These are phyloP conservation scores for Phalacrocorax carbo DNA, from an alignment of 2,113 vertebrate species.

Conservation along the genomic window DNA sequence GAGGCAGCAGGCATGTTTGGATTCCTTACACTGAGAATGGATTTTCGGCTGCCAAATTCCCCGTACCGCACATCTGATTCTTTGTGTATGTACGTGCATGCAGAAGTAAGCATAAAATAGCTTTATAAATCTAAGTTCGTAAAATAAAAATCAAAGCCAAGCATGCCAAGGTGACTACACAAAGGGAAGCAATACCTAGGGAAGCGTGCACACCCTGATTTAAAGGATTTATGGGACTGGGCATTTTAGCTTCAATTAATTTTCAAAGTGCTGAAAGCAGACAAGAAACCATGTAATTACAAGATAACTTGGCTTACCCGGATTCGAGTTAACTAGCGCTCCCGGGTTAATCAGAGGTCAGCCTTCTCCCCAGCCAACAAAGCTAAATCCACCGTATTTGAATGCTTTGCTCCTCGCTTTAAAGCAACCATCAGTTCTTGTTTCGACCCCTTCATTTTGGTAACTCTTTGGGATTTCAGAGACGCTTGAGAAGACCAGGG, in stretches of 20 bases:
- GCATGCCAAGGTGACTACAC: background rate
- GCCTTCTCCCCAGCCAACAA: background rate
- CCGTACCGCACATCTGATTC: background rate
- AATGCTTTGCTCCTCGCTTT: background rate
- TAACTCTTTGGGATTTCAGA: background rate
- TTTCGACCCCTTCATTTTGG: accelerated
- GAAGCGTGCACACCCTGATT: background rate
- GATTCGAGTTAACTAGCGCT: background rate
- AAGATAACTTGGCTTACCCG: background rate
- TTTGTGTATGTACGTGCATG: background rate
- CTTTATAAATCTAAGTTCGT: background rate
- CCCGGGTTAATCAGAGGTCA: background rate
- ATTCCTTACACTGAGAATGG: background rate
- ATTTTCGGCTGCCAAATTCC: background rate
- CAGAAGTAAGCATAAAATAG: background rate
- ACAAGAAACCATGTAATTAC: slow-evolving; percentile 2
- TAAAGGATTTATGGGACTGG: slow-evolving; percentile 1
- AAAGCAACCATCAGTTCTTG: background rate
- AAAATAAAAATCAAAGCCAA: background rate
- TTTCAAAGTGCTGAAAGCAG: slow-evolving; percentile 16
- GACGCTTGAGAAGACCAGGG: background rate
- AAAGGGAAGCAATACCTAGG: background rate
- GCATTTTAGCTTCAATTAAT: background rate
- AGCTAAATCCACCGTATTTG: background rate
- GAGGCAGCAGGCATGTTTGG: background rate